phyloP scores from a whole-genome alignment of 2,797 vertebrate genomes.

The Emys orbicularis region DNA sequence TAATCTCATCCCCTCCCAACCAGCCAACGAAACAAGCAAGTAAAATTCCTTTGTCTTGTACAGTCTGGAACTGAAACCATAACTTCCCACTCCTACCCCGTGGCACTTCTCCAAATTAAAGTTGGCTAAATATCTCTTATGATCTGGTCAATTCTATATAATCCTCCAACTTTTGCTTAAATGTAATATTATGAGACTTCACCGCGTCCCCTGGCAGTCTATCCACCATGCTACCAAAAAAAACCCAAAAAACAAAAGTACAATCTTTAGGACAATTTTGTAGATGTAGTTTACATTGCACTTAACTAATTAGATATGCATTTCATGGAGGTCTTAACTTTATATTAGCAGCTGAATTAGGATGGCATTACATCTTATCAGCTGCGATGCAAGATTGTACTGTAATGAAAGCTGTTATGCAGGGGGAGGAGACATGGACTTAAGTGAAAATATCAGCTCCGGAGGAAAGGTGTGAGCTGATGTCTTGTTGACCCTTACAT shows the following conservation, averaged over 20 bases:
- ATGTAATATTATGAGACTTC: background rate
- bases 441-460: slow-evolving; percentile 14
- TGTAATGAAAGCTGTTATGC: background rate
- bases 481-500: slow-evolving; percentile 34
- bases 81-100: background rate
- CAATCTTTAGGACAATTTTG: background rate
- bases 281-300: background rate
- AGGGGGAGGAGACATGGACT: background rate
- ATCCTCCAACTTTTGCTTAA: background rate
- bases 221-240: background rate
- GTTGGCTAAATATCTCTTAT: background rate
- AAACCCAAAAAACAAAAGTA: background rate
- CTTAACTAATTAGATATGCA: background rate
- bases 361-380: background rate
- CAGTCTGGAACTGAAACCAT: background rate
- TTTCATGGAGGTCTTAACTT: background rate
- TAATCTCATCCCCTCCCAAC: background rate
- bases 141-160: background rate
- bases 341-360: background rate
- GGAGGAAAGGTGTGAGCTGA: background rate
- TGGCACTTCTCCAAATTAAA: background rate
- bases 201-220: fast-evolving
- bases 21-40: background rate
- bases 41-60: background rate
- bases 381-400: background rate